Percentiles rank a stretch among this genome's conserved stretches.
phyloP scores from a whole-genome alignment of 2,113 vertebrate species.

The Eulacestoma nigropectus region DNA sequence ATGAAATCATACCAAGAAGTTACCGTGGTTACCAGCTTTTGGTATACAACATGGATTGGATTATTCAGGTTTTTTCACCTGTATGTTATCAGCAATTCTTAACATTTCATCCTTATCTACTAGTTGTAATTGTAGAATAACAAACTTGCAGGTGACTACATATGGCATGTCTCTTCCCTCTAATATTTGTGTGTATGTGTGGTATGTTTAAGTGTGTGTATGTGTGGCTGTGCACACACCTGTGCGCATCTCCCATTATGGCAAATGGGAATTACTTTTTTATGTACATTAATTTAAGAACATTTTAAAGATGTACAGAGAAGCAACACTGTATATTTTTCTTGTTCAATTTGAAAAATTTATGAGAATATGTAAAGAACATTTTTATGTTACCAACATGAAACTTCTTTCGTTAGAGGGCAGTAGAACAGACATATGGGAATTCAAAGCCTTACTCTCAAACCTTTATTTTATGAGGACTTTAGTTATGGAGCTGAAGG shows the following conservation, averaged over 20 bases:
- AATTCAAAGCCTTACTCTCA: conserved; percentile 27
- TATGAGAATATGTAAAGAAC: conserved; percentile 47
- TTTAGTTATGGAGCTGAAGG: not conserved
- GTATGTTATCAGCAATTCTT: not conserved
- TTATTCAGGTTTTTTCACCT: conserved; percentile 13
- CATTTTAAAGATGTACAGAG: conserved; percentile 58
- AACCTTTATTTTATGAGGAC: conserved; percentile 14
- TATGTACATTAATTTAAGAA: conserved; percentile 49
- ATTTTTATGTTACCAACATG: conserved; percentile 3
- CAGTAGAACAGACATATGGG: not conserved
- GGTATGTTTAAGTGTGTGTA: not conserved
- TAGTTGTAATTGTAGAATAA: not conserved
- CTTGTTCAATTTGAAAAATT: conserved; percentile 55
- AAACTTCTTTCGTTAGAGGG: conserved; percentile 36
- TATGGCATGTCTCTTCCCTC: conserved; percentile 18
- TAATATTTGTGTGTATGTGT: not conserved
- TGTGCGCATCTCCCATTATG: conserved; percentile 11
- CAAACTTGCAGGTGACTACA: not conserved
- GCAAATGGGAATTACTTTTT: conserved; percentile 21
- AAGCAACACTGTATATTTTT: conserved; percentile 58
- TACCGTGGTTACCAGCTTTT: not conserved
- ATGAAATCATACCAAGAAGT: not conserved
- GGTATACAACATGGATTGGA: not conserved
- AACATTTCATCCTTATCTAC: not conserved
- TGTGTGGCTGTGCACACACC: conserved; percentile 5